phyloP scores from a whole-genome alignment of 1,140 invertebrate genomes.

The Lanistes nyassanus region DNA sequence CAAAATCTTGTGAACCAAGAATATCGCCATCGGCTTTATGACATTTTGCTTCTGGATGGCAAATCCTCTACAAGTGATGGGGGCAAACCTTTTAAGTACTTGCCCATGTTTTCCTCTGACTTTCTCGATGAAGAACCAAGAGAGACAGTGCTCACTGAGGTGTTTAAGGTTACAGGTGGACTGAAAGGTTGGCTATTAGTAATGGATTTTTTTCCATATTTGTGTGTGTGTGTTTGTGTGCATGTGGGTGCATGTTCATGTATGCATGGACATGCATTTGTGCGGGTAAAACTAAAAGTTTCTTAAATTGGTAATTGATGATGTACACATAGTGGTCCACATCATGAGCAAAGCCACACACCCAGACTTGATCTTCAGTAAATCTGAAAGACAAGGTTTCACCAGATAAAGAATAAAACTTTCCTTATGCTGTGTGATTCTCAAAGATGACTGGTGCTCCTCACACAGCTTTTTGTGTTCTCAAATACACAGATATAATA shows the following conservation, averaged over 20 bases:
- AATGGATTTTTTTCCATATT: not conserved
- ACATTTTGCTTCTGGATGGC: slow-evolving; percentile 52
- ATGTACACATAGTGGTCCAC: too few species aligned
- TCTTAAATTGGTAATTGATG: too few species aligned
- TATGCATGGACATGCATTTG: too few species aligned
- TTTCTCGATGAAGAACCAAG: slow-evolving; percentile 43
- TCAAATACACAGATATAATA: too few species aligned
- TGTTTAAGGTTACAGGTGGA: slow-evolving; percentile 48
- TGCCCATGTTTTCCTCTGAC: slow-evolving; percentile 48
- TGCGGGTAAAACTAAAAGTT: too few species aligned
- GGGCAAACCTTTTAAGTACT: slow-evolving; percentile 41
- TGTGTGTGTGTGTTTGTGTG: not conserved
- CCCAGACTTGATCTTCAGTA: too few species aligned
- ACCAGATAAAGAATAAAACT: too few species aligned
- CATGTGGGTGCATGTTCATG: not conserved
- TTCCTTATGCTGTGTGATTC: too few species aligned
- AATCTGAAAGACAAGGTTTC: too few species aligned
- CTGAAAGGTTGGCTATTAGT: slow-evolving; percentile 45
- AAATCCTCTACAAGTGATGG: slow-evolving; percentile 41
- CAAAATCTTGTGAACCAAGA: slow-evolving; percentile 36
- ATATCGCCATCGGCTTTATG: slow-evolving; percentile 48
- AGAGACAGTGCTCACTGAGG: slow-evolving; percentile 46
- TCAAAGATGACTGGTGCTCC: too few species aligned
- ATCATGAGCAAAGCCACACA: too few species aligned
- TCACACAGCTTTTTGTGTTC: too few species aligned